These are phyloP conservation scores for Micrasema minimum DNA, from an alignment of 1,140 invertebrate genomes.

Conservation along the genomic window DNA sequence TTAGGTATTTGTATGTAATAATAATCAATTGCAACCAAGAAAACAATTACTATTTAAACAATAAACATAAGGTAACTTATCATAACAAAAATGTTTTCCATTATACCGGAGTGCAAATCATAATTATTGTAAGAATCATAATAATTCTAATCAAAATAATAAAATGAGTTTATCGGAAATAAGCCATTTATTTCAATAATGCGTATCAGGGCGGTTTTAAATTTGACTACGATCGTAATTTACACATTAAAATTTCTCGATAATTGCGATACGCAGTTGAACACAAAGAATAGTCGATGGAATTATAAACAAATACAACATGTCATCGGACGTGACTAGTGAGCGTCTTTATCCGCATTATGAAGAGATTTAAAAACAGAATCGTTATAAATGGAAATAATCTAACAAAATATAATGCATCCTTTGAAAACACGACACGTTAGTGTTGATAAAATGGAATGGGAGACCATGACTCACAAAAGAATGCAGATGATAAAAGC, in stretches of 20 bases:
- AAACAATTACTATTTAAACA: too few relatives aligned
- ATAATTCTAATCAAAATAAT: too few relatives aligned
- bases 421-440: conserved; percentile 36
- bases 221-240: neutral
- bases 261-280: conserved; percentile 20
- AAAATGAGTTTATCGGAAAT: too few relatives aligned
- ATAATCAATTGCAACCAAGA: too few relatives aligned
- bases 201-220: too few relatives aligned
- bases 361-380: neutral
- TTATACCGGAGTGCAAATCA: too few relatives aligned
- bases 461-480: conserved; percentile 42
- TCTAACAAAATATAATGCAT: conserved; percentile 4
- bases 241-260: conserved; percentile 27
- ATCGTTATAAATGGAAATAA: neutral
- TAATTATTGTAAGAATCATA: too few relatives aligned
- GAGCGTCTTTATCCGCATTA: neutral
- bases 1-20: too few relatives aligned
- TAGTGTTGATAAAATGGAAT: conserved; percentile 39
- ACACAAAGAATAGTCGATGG: conserved; percentile 9
- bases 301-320: conserved; percentile 9
- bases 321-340: neutral
- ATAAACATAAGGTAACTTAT: too few relatives aligned
- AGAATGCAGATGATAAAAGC: conserved; percentile 38
- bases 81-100: too few relatives aligned
- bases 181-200: too few relatives aligned